Base-by-base conservation (phyloP, 1,140 invertebrate species). In the Sycophila sp. region DNA sequence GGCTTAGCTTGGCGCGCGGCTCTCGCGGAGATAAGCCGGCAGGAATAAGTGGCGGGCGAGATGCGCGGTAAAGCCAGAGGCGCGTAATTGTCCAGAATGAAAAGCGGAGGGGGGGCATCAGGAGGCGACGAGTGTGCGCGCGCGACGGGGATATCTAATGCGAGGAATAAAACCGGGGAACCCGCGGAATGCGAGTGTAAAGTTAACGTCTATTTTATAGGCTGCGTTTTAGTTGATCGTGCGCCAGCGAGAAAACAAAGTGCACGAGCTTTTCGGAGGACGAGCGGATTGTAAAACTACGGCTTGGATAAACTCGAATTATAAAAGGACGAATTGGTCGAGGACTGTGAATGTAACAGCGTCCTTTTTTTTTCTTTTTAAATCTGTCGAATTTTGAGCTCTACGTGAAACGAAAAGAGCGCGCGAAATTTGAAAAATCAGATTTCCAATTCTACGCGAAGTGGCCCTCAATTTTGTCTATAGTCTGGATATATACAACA, bases 41-140 rank as follows among this genome's bases (percentile, higher is more conserved):
- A 17, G 58, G 38, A 60, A 38, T 60, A 58, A 40, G 34, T 58
- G n/a, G 34, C 55, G 15, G 55, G 40, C n/a, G 32, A 56, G 53
- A 56, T 36, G n/a, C 19, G 30, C 28, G 53, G 22, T 17, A 47
- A 8, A 6, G 42, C 6, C 17, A 47, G 22, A 30, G 1, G 49
- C 17, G 53, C 53, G 53, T 56, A 56, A 56, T 56, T 56, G 17
- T 56, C n/a, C 53, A 15, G n/a, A n/a, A n/a, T n/a, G n/a, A n/a
- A n/a, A n/a, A n/a, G n/a, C n/a, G n/a, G n/a, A n/a, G n/a, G n/a
- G n/a, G n/a, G n/a, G n/a, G n/a, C n/a, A n/a, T n/a, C n/a, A n/a
- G n/a, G n/a, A n/a, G n/a, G 13, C 17, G 22, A 24, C 28, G 1
- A n/a, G 13, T 10, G 28, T 8, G 13, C 4, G 6, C n/a, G n/a